These are phyloP conservation scores for Hetaerina americana DNA, from an alignment of 1,140 invertebrate genomes.

Conservation along the genomic window DNA sequence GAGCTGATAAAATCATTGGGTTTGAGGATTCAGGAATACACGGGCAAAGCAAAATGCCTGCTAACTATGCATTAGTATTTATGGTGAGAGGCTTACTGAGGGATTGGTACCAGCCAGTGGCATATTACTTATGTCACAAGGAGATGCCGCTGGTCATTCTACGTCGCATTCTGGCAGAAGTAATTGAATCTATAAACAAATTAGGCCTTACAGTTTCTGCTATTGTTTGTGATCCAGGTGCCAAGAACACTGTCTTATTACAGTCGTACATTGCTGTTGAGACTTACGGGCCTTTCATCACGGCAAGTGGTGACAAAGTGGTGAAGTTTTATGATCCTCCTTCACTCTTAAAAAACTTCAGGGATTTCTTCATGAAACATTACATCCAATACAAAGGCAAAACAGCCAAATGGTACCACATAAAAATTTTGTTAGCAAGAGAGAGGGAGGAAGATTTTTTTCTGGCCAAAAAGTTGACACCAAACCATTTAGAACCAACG, in stretches of 20 bases:
- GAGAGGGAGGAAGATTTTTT: not conserved
- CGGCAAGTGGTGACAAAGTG: not conserved
- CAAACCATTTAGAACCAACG: not conserved
- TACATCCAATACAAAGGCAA: not conserved
- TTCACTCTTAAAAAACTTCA: not conserved
- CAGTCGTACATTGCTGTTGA: not conserved
- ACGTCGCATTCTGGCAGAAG: not conserved
- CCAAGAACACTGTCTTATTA: not conserved
- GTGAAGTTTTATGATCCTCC: not conserved
- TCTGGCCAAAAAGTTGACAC: not conserved
- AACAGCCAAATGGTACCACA: not conserved
- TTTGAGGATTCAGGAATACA: not conserved
- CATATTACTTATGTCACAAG: not conserved
- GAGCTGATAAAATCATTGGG: not conserved
- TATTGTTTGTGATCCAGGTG: not conserved
- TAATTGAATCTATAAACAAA: not conserved
- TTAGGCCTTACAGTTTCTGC: not conserved
- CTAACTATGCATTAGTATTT: not conserved
- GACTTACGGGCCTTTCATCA: not conserved
- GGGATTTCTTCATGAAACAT: not conserved
- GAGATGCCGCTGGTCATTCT: not conserved
- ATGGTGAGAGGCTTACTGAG: not conserved
- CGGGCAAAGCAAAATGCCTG: not conserved
- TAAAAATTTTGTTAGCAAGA: not conserved
- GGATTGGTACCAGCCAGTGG: not conserved